phyloP scores from a whole-genome alignment of 2,888 invertebrate species.

The Incurvaria masculella region DNA sequence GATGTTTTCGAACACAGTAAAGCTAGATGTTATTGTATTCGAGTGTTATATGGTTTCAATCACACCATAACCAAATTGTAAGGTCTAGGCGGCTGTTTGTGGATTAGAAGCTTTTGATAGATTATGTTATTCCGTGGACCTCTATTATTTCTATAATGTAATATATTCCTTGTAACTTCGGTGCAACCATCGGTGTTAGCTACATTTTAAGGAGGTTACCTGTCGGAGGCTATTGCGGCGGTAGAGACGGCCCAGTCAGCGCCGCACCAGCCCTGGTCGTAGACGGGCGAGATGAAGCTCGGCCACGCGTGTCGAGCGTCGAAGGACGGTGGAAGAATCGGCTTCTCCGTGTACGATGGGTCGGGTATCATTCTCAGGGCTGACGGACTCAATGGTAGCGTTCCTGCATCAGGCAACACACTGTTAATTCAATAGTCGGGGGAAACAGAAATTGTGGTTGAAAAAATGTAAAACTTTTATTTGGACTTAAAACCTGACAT shows the following conservation, averaged over 20 bases:
- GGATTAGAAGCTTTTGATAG: no score
- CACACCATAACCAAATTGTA: no score
- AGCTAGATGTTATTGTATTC: no score
- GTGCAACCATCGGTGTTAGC: not conserved
- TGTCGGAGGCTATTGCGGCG: slow-evolving; percentile 74
- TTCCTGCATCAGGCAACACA: slow-evolving; percentile 34
- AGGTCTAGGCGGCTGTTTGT: no score
- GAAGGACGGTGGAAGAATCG: slow-evolving; percentile 64
- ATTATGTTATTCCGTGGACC: no score
- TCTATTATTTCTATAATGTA: no score
- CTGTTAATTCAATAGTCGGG: no score
- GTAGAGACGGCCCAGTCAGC: slow-evolving; percentile 94
- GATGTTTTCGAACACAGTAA: no score
- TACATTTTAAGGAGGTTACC: slow-evolving; percentile 35
- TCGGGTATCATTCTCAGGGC: slow-evolving; percentile 59
- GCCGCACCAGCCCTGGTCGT: slow-evolving; percentile 79
- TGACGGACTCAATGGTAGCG: slow-evolving; percentile 44
- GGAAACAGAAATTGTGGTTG: no score
- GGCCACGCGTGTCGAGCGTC: slow-evolving; percentile 78
- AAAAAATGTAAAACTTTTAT: no score
- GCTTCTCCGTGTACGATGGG: slow-evolving; percentile 55
- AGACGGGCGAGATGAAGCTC: slow-evolving; percentile 63
- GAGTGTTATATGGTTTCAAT: no score
- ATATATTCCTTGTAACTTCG: not conserved
- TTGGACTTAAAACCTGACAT: no score